Base-by-base conservation (phyloP, 2,888 invertebrate genomes). In the Cataglyphis albicans region DNA sequence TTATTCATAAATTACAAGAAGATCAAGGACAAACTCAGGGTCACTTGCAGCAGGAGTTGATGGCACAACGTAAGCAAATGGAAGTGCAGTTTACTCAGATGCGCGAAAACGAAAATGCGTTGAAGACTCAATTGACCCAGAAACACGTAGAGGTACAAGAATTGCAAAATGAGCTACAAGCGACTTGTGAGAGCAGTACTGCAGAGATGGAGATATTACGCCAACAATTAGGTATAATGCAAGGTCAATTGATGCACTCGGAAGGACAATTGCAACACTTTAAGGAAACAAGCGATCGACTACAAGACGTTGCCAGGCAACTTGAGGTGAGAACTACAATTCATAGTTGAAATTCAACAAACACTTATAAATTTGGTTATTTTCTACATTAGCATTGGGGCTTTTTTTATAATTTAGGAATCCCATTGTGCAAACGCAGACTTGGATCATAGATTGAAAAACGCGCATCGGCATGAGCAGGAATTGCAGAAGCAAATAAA, bases 41-140 rank as follows among this genome's bases (percentile, higher is more conserved):
- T 0, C 95, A 94, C 9, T 81, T 95, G 86, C 95, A 95, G 80
- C 94, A 95, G 73, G 96, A 96, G 87, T 94, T 96, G 68, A 96
- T 96, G 84, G 95, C 96, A 5, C 96, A 97, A 89, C 95, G 96
- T 25, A 96, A 96, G 81, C 96, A 97, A 91, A 94, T 97, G 94
- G 97, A 97, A 90, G 95, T 96, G 91, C 96, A 96, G 89, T 96
- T 97, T 78, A 95, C 96, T 85, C 96, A 96, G 90, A 95, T 96
- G 89, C 96, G 96, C 15, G 97, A 97, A 0, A 92, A 92, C 38
- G 95, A 91, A 88, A 95, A 90, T 86, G 94, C 90, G 57, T 92
- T 92, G 84, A 95, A 92, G 87, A 91, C 91, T 5, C 93, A 94
- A 75, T 74, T 95, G 81, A 95, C 94, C 0, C 95, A 95, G 90